Evolutionary conservation across 37 sponge, comb jelly and placozoan genomes (phyloP).

Genomic region (Cliona cf. orientalis): DNA sequence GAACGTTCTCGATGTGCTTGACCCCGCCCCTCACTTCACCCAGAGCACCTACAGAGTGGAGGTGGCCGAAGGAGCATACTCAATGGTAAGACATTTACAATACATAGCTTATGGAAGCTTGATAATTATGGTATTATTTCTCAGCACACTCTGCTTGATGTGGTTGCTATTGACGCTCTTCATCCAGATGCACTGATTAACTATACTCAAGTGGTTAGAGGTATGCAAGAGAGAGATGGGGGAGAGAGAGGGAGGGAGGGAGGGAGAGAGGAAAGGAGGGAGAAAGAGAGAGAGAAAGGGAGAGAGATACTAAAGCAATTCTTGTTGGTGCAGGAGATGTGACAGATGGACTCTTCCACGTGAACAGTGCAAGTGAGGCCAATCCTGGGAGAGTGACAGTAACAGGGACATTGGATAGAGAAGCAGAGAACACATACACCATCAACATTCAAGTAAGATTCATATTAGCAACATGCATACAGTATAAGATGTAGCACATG

Average conservation of each 20-base stretch:
- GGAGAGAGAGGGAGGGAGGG: too few species aligned
- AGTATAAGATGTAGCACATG: not conserved
- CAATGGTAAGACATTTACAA: conserved; percentile 5
- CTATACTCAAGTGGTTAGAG: not conserved
- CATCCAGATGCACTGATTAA: not conserved
- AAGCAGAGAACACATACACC: not conserved
- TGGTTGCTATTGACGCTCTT: not conserved
- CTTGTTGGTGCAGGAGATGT: not conserved
- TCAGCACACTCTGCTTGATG: too few species aligned
- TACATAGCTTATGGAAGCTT: too few species aligned
- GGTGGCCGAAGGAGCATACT: conserved; percentile 27
- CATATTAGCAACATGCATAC: not conserved
- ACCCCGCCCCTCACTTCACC: conserved; percentile 29
- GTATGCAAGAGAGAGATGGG: not conserved
- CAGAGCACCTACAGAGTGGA: conserved; percentile 12
- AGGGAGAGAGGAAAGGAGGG: too few species aligned
- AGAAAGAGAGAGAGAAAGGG: too few species aligned
- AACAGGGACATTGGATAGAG: conserved; percentile 31
- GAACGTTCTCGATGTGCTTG: conserved; percentile 1
- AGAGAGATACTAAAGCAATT: too few species aligned
- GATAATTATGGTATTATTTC: too few species aligned
- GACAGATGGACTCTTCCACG: conserved; percentile 3
- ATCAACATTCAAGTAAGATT: conserved; percentile 3
- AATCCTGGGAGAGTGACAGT: conserved; percentile 50
- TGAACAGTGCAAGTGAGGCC: conserved; percentile 25